phyloP scores from a whole-genome alignment of 1,140 invertebrate species.

The Rhopalosiphum maidis region DNA sequence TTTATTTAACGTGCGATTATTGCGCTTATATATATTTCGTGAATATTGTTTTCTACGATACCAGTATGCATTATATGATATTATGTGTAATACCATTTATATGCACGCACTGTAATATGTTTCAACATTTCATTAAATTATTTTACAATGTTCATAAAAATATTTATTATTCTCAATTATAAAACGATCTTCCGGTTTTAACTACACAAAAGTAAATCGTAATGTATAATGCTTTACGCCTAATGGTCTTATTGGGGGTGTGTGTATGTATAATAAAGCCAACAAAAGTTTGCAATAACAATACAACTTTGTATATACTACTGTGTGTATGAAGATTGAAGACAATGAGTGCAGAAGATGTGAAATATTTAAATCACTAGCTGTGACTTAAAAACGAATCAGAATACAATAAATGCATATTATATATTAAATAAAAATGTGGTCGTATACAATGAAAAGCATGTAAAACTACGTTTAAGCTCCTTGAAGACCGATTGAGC shows the following conservation, averaged over 20 bases:
- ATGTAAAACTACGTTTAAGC: not conserved
- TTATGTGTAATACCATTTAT: not conserved
- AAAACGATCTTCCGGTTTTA: not conserved
- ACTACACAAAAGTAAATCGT: not conserved
- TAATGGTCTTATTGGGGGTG: not conserved
- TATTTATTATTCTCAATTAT: not conserved
- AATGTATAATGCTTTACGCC: not conserved
- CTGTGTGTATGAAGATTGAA: not conserved
- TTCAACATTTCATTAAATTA: not conserved
- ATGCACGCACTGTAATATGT: not conserved
- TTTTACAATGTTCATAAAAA: conserved; percentile 7
- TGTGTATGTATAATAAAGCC: not conserved
- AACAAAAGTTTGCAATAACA: not conserved
- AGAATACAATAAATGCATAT: not conserved
- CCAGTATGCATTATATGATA: not conserved
- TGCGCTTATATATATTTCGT: not conserved
- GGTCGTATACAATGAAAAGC: not conserved
- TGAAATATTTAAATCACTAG: not conserved
- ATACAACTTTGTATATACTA: not conserved
- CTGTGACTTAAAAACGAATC: not conserved
- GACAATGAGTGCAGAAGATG: not conserved
- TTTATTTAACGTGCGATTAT: not conserved
- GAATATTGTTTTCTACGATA: conserved; percentile 1
- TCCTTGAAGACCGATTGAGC: not conserved
- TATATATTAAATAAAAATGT: not conserved